phyloP scores from a whole-genome alignment of 2,797 vertebrate species.

The Macropus fuliginosus region DNA sequence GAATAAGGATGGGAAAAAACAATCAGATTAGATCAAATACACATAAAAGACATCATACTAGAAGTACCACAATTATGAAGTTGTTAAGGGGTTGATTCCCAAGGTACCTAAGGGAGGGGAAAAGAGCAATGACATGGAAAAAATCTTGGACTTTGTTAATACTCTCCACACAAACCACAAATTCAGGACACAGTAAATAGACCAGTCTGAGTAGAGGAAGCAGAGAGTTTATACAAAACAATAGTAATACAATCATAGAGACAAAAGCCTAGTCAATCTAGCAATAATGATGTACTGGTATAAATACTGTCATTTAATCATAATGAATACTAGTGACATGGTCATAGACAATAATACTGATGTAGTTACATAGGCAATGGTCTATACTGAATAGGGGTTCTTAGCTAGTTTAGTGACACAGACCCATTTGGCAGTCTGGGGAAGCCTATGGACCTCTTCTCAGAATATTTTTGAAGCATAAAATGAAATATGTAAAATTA shows the following conservation, averaged over 20 bases:
- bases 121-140: not conserved
- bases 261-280: not conserved
- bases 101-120: not conserved
- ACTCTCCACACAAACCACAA: not conserved
- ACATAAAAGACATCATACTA: not conserved
- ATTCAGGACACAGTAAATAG: not conserved
- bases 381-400: not conserved
- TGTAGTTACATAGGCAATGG: not conserved
- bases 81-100: not conserved
- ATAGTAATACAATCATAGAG: not conserved
- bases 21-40: not conserved
- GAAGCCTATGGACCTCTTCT: not conserved
- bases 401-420: not conserved
- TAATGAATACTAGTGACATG: not conserved
- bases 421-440: not conserved
- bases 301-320: not conserved
- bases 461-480: not conserved
- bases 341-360: not conserved
- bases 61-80: not conserved
- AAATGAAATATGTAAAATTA: not conserved
- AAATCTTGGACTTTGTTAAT: not conserved
- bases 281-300: not conserved
- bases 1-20: not conserved
- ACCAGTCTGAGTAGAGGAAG: not conserved
- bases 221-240: not conserved